Evolutionary conservation across 2,888 invertebrate genomes (phyloP).

Genomic region (Volucella inflata): DNA sequence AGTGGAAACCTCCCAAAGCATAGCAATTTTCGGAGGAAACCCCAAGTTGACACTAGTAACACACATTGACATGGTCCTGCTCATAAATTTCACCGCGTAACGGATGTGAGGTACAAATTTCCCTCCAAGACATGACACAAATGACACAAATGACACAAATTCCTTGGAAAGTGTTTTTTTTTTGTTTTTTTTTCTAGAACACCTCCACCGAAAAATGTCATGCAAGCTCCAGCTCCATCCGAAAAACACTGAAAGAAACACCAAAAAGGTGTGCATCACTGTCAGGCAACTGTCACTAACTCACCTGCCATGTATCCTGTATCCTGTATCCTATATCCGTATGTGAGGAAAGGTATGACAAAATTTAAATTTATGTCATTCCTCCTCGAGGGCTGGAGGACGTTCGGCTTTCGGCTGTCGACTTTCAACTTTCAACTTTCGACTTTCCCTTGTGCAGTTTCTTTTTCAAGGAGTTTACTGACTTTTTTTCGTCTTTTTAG

Average conservation of each 20-base stretch:
- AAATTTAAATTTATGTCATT: slow-evolving; percentile 73
- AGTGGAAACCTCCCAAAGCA: slow-evolving; percentile 12
- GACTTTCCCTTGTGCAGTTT: not conserved
- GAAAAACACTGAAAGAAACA: slow-evolving; percentile 29
- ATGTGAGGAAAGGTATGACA: slow-evolving; percentile 55
- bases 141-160: slow-evolving; percentile 31
- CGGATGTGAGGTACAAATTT: slow-evolving; percentile 54
- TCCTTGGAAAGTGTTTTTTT: slow-evolving; percentile 49
- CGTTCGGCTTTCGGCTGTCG: not conserved
- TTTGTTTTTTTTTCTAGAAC: not conserved
- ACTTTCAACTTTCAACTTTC: too few species aligned
- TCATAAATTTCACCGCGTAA: slow-evolving; percentile 63
- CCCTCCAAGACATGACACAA: slow-evolving; percentile 35
- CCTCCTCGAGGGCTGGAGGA: not conserved
- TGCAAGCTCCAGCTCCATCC: not conserved
- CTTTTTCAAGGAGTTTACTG: slow-evolving; percentile 60
- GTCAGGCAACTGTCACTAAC: slow-evolving; percentile 31
- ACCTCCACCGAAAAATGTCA: slow-evolving; percentile 33
- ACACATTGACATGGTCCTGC: slow-evolving; percentile 29
- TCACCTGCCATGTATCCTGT: slow-evolving; percentile 32
- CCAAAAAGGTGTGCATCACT: slow-evolving; percentile 70
- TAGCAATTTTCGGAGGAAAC: slow-evolving; percentile 34
- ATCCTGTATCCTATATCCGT: too few species aligned
- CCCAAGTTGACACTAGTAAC: slow-evolving; percentile 41
- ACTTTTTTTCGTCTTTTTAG: slow-evolving; percentile 43